Percentiles rank a stretch among this genome's conserved stretches.
Evolutionary conservation across 1,140 invertebrate species (phyloP).

Genomic region (Manduca sexta): DNA sequence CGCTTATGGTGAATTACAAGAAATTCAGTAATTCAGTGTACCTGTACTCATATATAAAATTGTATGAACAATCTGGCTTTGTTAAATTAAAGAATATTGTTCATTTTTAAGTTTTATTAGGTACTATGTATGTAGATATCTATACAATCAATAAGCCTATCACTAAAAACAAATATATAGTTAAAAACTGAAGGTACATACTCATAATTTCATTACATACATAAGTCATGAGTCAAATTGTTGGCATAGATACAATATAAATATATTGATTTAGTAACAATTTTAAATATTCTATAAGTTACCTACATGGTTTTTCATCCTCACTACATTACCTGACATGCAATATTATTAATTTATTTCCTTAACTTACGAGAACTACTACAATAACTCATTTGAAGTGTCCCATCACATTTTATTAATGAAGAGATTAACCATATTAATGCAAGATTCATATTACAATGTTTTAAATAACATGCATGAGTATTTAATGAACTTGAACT

Average conservation of each 20-base stretch:
- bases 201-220: slow-evolving; percentile 5
- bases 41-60: too few relatives aligned
- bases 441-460: slow-evolving; percentile 1
- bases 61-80: too few relatives aligned
- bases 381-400: too few relatives aligned
- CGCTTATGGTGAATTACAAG: too few relatives aligned
- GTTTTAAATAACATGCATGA: background rate
- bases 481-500: slow-evolving; percentile 7
- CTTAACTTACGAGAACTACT: too few relatives aligned
- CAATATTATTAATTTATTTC: too few relatives aligned
- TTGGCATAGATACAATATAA: slow-evolving; percentile 1
- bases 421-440: slow-evolving; percentile 4
- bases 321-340: too few relatives aligned
- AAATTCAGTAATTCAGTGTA: too few relatives aligned
- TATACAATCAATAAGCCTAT: background rate
- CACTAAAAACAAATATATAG: background rate
- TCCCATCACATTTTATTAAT: slow-evolving; percentile 1
- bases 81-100: background rate
- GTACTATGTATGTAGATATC: too few relatives aligned
- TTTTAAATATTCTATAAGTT: too few relatives aligned
- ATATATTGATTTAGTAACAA: background rate
- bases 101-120: too few relatives aligned
- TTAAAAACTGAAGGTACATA: slow-evolving; percentile 3
- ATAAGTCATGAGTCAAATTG: slow-evolving; percentile 6
- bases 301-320: too few relatives aligned